These are phyloP conservation scores for Neodiprion fabricii DNA, from an alignment of 1,140 invertebrate species.

Conservation along the genomic window DNA sequence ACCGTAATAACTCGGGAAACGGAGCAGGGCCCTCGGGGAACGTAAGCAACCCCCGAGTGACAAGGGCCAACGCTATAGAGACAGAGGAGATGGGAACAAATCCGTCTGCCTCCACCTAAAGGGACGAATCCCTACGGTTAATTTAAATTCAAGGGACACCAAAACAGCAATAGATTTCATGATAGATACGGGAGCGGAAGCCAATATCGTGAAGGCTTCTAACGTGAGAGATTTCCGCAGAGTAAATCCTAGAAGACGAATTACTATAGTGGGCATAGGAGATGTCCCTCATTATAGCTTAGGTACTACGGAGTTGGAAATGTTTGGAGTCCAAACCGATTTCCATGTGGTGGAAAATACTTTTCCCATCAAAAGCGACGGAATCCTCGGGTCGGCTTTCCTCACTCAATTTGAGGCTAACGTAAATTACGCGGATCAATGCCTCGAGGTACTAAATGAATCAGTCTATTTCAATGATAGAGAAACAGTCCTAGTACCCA, in stretches of 20 bases:
- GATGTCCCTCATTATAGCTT: not conserved
- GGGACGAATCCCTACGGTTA: too few species aligned
- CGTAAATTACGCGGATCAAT: not conserved
- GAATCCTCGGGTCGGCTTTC: not conserved
- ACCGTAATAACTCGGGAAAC: too few species aligned
- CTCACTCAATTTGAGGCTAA: too few species aligned
- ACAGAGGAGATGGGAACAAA: too few species aligned
- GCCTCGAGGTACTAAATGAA: not conserved
- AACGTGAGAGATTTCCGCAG: too few species aligned
- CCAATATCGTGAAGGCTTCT: too few species aligned
- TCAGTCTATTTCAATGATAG: not conserved
- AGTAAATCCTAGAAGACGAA: too few species aligned
- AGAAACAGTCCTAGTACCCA: not conserved
- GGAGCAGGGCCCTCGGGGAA: too few species aligned
- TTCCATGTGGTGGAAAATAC: not conserved
- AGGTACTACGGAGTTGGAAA: not conserved
- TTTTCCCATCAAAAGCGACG: slow-evolving; percentile 8
- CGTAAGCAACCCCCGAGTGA: too few species aligned
- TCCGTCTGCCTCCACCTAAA: too few species aligned
- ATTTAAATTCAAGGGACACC: not conserved
- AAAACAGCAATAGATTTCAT: not conserved
- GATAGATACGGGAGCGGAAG: not conserved
- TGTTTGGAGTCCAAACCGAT: not conserved
- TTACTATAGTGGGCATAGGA: too few species aligned
- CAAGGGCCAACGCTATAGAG: too few species aligned